Evolutionary conservation across 1,140 invertebrate genomes (phyloP).

Genomic region (Diuraphis noxia): DNA sequence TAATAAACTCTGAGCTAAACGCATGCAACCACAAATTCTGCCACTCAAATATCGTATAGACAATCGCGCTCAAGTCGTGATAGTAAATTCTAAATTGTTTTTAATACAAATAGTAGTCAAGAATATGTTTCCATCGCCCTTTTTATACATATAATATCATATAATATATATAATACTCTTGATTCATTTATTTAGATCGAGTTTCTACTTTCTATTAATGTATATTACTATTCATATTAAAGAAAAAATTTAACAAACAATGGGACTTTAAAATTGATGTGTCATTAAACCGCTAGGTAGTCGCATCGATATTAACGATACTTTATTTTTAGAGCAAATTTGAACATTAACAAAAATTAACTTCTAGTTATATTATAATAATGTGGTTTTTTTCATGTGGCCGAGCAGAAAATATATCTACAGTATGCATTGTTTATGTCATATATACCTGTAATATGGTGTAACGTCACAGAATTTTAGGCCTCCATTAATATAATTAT

Average conservation of each 20-base stretch:
- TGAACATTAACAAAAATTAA: neutral
- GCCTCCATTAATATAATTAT: too few species aligned
- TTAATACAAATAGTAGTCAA: neutral
- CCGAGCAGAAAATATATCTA: neutral
- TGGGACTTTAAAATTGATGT: neutral
- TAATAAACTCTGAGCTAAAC: neutral
- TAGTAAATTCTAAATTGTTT: neutral
- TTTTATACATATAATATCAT: too few species aligned
- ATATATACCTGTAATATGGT: too few species aligned
- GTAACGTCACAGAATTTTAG: too few species aligned
- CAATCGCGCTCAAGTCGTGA: neutral
- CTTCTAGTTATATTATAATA: neutral
- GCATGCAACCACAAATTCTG: neutral
- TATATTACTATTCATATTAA: neutral
- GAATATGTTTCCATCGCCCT: neutral
- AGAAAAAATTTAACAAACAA: neutral
- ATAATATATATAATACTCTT: neutral
- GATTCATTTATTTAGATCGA: neutral
- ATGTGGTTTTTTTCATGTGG: neutral
- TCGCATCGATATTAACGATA: neutral
- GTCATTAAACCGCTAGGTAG: neutral
- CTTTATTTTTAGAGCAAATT: neutral
- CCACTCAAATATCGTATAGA: neutral
- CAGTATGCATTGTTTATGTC: too few species aligned
- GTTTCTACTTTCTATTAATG: neutral